Base-by-base conservation (phyloP, 2,888 invertebrate genomes). In the Dolomedes plantarius region DNA sequence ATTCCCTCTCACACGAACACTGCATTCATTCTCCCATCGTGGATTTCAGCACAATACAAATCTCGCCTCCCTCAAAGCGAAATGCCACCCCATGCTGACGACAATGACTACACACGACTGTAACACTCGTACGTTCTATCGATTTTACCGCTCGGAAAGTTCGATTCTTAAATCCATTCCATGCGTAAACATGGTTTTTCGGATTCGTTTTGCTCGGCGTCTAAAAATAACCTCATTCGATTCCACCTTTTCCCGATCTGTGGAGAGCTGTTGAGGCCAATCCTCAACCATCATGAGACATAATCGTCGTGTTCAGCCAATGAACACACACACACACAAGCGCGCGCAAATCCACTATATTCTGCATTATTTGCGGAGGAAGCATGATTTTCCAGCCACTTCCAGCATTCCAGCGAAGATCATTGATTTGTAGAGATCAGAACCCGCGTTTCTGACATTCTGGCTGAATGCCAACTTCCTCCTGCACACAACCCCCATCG, bases 391-490 rank as follows among this genome's bases (percentile, higher is more conserved):
- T 56, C 56, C 11, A 23, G 56, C 56, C 23, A 56, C 56, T 56
- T 56, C 23, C 5, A 56, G 56, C n/a, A 56, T 23, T 56, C 23
- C 56, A 19, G 23, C 3, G 23, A 23, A 23, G 56, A 64, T 32
- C 75, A 75, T 82, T 75, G 82, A 82, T 82, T 76, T 69, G 31
- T 65, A 29, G 75, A 76, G 81, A 67, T 46, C 56, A 65, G 65
- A 69, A 46, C 39, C 64, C 50, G 46, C 41, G 31, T 80, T 71
- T 71, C 81, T 56, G 75, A 75, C 75, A 75, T 75, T 28, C 74
- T 82, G 82, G 82, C 82, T 82, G 76, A 62, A 23, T 82, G 82
- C 82, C 82, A 82, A 76, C 41, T 64, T 32, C 71, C 64, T 2
- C 56, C 56, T 23, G 23, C 56, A 23, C 23, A 68, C 62, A 79